Evolutionary conservation across 1,140 invertebrate genomes (phyloP).

Genomic region (Dendrolimus punctatus): DNA sequence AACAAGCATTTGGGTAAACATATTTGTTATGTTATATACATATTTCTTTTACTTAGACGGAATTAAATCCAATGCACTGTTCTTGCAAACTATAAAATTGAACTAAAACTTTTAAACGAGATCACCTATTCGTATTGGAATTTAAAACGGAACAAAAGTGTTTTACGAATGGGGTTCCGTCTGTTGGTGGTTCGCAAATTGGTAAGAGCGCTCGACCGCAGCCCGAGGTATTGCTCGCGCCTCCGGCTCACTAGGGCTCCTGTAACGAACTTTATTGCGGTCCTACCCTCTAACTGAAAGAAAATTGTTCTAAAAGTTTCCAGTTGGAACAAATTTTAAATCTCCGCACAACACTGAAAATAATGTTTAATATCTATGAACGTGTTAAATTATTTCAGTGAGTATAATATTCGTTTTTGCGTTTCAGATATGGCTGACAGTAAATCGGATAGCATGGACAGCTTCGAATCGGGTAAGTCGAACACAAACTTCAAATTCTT

Average conservation of each 20-base stretch:
- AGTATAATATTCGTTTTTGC: conserved; percentile 27
- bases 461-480: conserved; percentile 62
- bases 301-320: conserved; percentile 3
- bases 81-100: conserved; percentile 39
- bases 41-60: not conserved
- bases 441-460: conserved; percentile 66
- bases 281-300: conserved; percentile 13
- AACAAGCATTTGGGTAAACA: too few species aligned
- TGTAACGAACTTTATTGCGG: conserved; percentile 19
- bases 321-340: not conserved
- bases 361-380: not conserved
- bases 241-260: conserved; percentile 18
- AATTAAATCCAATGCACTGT: not conserved
- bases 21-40: not conserved
- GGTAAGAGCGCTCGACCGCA: conserved; percentile 52
- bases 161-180: conserved; percentile 18
- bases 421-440: conserved; percentile 52
- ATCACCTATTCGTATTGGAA: conserved; percentile 51
- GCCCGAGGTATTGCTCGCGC: conserved; percentile 15
- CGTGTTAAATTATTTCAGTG: not conserved
- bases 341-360: not conserved
- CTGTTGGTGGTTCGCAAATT: conserved; percentile 31
- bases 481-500: not conserved
- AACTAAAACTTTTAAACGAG: conserved; percentile 55
- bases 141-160: conserved; percentile 60